Base-by-base conservation (phyloP, 1,140 invertebrate species). In the Papilio glaucus region DNA sequence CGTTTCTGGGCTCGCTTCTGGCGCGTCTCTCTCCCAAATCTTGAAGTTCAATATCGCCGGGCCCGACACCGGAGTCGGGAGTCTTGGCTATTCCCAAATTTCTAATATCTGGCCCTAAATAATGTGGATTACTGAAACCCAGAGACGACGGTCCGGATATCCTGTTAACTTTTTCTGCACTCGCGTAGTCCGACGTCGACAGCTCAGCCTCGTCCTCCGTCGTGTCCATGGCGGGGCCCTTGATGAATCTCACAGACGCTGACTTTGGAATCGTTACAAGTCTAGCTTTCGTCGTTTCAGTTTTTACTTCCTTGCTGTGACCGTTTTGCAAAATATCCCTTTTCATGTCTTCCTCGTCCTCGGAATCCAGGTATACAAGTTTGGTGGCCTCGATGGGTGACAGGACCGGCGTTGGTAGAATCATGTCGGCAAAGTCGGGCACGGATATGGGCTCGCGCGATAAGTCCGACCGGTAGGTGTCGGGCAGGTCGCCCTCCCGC, bases 171-270 rank as follows among this genome's bases (percentile, higher is more conserved):
- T 95, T 95, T 83, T 96, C 96, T 39, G 96, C 96, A 78, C 96
- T 96, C 26, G 95, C 95, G 81, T 97, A 97, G 81, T 97, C 96
- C 0, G 96, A 97, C 0, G 96, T 97, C 0, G 95, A 95, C 65
- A 94, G 82, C 75, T 96, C 95, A 26, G 95, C 95, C 1, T 94
- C 94, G 9, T 94, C 95, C 77, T 96, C 95, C 15, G 65, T 76
- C 37, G 69, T 42, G 75, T 93, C 84, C 0, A 79, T 81, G 0
- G 93, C 82, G 4, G 83, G 79, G 2, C 82, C 79, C 63, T 84
- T 88, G 9, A 86, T 94, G 76, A 96, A 96, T 33, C 95, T 85
- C 0, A 95, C 95, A 1, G 95, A 95, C 0, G 95, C 94, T 0
- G 95, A 95, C n/a, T 94, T 95, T 0, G 95, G 94, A n/a, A 96